Evolutionary conservation across 2,888 invertebrate species (phyloP).

Genomic region (Drosophila meridionalis): DNA sequence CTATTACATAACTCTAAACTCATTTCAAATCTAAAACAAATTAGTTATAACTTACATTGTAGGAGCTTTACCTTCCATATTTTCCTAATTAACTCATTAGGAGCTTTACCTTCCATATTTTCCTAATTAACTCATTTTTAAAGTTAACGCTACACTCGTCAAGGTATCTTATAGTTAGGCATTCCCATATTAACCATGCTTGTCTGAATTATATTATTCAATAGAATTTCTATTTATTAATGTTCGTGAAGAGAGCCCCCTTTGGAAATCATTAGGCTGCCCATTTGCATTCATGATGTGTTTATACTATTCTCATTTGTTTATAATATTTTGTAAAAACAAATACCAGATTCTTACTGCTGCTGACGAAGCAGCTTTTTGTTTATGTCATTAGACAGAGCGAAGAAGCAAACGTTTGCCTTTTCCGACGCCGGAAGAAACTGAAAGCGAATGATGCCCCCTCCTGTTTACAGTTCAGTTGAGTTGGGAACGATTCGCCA

Average conservation of each 20-base stretch:
- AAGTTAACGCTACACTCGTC: not conserved
- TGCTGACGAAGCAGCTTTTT: slow-evolving; percentile 51
- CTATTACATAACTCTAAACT: no score
- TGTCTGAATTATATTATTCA: not conserved
- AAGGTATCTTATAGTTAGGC: not conserved
- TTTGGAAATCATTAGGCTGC: slow-evolving; percentile 3
- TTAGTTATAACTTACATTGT: no score
- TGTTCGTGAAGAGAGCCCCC: not conserved
- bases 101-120: no score
- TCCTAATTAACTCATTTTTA: not conserved
- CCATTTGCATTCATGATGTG: slow-evolving; percentile 20
- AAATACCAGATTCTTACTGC: slow-evolving; percentile 23
- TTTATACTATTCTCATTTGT: slow-evolving; percentile 13
- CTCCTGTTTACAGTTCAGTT: slow-evolving; percentile 25
- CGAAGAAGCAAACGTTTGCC: slow-evolving; percentile 20
- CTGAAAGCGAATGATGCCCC: slow-evolving; percentile 48
- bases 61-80: no score
- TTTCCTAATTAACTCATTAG: not conserved
- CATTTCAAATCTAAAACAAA: no score
- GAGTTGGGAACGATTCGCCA: slow-evolving; percentile 7
- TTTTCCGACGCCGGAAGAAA: slow-evolving; percentile 58
- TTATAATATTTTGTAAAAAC: slow-evolving; percentile 20
- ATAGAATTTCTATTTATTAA: not conserved
- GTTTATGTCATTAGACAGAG: slow-evolving; percentile 62
- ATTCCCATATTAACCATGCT: not conserved